Evolutionary conservation across 2,113 vertebrate genomes (phyloP), one percentile per base, ranked within the genome.

Genomic region (Erythrocebus patas): DNA sequence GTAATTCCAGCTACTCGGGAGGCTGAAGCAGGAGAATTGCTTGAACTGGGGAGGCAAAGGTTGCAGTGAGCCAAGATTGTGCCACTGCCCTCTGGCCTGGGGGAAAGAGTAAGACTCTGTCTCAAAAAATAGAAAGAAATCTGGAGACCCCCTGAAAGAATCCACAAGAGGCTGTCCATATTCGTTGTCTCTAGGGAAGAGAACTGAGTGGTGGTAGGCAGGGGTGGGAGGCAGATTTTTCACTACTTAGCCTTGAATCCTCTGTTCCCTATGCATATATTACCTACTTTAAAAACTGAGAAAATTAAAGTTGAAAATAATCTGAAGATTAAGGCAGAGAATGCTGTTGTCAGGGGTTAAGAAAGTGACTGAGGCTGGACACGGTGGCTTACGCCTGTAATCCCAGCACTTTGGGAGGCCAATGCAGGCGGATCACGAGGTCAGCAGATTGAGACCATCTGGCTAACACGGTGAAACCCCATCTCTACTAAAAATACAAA

Each of bases 251-350:
- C 18, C 35, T 87, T 76, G 30, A 61, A 87, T 78, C 48, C 45
- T 38, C 73, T 90, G 48, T 48, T 55, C 18, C 72, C 27, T 43
- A 17, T 66, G 30, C 20, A 88, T 27, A 25, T 59, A 75, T 73
- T 48, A 86, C 2, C n/a, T 93, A 95, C 40, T 91, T 94, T 89
- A 27, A 93, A 96, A 93, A 61, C 18, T 22, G 89, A 76, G 52
- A 72, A 82, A 97, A 76, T 84, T 94, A 73, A 97, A 89, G 35
- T 52, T 96, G 72, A 91, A 83, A 96, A 90, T 95, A 96, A 93
- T 87, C 48, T 97, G 78, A 89, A 97, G 93, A 95, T 59, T 55
- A 86, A 89, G 38, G 78, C 45, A 97, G 61, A 93, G 23, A 89
- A 97, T 61, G 80, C 70, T 76, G 38, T 91, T 84, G 88, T 48